A percentile compares a stretch with the other conserved stretches of the same genome.
phyloP scores from a whole-genome alignment of 2,888 invertebrate species.

The Protophormia terraenovae region DNA sequence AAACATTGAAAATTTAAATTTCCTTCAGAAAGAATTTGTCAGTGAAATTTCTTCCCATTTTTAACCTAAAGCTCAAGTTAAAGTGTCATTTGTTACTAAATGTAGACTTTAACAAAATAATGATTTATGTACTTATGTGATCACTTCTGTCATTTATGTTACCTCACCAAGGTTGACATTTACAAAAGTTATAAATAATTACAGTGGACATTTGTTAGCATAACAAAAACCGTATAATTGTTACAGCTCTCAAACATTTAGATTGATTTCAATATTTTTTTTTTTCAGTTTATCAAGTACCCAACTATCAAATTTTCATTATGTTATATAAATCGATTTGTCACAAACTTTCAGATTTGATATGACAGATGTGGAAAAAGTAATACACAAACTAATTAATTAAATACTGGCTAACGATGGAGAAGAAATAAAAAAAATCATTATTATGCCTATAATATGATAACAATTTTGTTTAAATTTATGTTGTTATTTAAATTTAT shows the following conservation, averaged over 20 bases:
- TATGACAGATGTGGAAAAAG: slow-evolving; percentile 1
- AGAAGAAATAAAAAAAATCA: not conserved
- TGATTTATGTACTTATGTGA: too few relatives aligned
- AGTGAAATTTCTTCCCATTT: too few relatives aligned
- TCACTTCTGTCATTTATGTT: not conserved
- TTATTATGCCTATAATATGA: slow-evolving; percentile 15
- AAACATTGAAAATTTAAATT: too few relatives aligned
- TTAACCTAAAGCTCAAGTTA: too few relatives aligned
- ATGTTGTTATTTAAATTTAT: slow-evolving; percentile 11
- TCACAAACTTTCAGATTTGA: slow-evolving; percentile 37
- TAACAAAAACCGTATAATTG: slow-evolving; percentile 1
- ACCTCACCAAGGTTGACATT: not conserved
- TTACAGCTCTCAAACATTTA: slow-evolving; percentile 3
- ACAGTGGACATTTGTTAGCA: not conserved
- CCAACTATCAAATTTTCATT: not conserved
- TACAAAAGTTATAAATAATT: not conserved
- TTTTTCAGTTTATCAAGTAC: not conserved
- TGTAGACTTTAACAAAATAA: too few relatives aligned
- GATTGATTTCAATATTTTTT: not conserved
- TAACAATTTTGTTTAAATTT: not conserved
- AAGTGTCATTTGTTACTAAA: too few relatives aligned
- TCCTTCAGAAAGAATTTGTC: too few relatives aligned
- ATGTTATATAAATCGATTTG: slow-evolving; percentile 21
- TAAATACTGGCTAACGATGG: slow-evolving; percentile 9
- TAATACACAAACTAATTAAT: not conserved